Evolutionary conservation across 2,113 vertebrate genomes (phyloP).

Genomic region (Galbula dea): DNA sequence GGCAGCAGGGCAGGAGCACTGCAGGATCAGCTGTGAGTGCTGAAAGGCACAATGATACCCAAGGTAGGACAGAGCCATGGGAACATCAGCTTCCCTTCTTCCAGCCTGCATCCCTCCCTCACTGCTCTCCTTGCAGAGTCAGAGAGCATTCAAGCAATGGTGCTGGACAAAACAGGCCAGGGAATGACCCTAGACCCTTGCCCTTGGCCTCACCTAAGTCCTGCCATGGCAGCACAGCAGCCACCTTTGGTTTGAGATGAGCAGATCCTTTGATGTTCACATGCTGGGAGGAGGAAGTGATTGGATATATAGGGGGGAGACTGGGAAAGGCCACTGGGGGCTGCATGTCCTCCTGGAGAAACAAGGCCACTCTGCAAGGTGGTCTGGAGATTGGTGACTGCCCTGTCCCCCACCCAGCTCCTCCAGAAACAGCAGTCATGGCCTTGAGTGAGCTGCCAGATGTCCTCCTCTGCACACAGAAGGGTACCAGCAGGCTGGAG

Average conservation of each 20-base stretch:
- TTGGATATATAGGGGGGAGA: fast-evolving
- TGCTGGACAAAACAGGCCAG: not conserved
- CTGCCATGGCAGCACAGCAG: not conserved
- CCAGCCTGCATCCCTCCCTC: not conserved
- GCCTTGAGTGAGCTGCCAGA: fast-evolving
- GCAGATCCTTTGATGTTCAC: not conserved
- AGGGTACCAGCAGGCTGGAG: too few species aligned
- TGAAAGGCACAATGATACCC: fast-evolving
- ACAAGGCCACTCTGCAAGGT: too few species aligned
- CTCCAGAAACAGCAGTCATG: fast-evolving
- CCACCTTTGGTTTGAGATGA: not conserved
- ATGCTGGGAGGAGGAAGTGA: not conserved
- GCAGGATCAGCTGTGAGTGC: not conserved
- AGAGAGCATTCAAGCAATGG: fast-evolving
- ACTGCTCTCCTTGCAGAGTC: not conserved
- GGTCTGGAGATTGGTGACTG: fast-evolving
- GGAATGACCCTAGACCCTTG: not conserved
- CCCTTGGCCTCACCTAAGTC: not conserved
- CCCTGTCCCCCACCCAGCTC: fast-evolving
- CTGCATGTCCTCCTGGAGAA: not conserved
- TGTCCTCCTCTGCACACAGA: not conserved
- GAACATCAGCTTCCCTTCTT: not conserved
- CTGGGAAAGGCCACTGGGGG: not conserved
- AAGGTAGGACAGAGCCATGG: not conserved
- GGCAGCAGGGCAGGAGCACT: not conserved